Conservation (phyloP, 2,113 vertebrate genomes). For the Passer montanus region DNA sequence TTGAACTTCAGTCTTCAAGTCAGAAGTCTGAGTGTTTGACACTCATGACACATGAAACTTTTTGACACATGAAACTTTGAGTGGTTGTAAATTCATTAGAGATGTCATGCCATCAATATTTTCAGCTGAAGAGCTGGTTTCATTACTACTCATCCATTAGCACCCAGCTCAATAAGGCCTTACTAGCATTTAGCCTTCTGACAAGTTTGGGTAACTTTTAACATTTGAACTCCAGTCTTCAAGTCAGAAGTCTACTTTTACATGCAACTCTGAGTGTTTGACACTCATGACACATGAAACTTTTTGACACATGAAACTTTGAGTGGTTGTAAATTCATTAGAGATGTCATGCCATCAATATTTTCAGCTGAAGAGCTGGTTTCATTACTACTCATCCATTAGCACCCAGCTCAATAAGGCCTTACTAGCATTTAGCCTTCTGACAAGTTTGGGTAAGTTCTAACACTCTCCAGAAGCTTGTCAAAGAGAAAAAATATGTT, state of each 20-base stretch:
- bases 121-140: background rate
- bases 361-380: background rate
- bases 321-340: background rate
- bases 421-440: background rate
- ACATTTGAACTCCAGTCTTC: background rate
- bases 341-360: background rate
- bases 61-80: background rate
- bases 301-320: too few relatives aligned
- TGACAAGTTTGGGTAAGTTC: background rate
- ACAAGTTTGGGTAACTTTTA: background rate
- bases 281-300: too few relatives aligned
- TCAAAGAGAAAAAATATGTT: background rate
- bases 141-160: background rate
- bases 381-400: background rate
- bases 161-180: background rate
- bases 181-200: background rate
- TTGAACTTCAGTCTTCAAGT: background rate
- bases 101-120: background rate
- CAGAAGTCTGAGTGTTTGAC: background rate
- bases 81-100: background rate
- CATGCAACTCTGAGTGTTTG: background rate
- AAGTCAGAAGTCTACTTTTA: background rate
- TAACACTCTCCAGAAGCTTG: background rate
- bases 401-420: background rate
- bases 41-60: too few relatives aligned